These are phyloP conservation scores for Meta bourneti DNA, from an alignment of 2,888 invertebrate species.

Conservation along the genomic window DNA sequence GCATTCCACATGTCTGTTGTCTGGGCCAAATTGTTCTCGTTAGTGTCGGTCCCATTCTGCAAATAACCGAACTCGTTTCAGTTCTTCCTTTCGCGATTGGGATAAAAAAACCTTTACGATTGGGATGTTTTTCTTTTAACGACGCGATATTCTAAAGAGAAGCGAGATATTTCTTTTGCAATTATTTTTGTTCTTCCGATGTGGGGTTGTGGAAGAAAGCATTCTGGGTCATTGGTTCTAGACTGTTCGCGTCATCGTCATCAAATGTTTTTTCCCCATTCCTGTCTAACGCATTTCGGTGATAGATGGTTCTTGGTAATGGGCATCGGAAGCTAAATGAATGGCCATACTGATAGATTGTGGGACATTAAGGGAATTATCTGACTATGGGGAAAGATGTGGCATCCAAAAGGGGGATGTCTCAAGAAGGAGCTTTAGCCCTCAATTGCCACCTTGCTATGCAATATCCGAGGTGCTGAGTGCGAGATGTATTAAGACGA, in stretches of 20 bases:
- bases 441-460: too few species aligned
- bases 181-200: too few species aligned
- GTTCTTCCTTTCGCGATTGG: not conserved
- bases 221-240: too few species aligned
- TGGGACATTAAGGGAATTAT: slow-evolving; percentile 1
- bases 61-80: not conserved
- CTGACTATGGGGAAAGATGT: not conserved
- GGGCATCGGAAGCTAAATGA: not conserved
- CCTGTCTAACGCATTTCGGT: not conserved
- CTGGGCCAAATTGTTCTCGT: not conserved
- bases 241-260: too few species aligned
- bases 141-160: too few species aligned
- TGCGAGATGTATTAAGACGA: too few species aligned
- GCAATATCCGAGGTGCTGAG: too few species aligned
- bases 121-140: too few species aligned
- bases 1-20: not conserved
- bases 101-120: not conserved
- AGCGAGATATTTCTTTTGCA: too few species aligned
- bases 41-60: not conserved
- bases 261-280: too few species aligned
- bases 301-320: not conserved
- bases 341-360: slow-evolving; percentile 2
- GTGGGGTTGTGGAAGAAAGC: too few species aligned
- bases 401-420: not conserved
- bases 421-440: too few species aligned